A percentile compares a stretch with the other conserved stretches of the same genome.
Evolutionary conservation across 2,888 invertebrate species (phyloP).

Genomic region (Dicycla oo): DNA sequence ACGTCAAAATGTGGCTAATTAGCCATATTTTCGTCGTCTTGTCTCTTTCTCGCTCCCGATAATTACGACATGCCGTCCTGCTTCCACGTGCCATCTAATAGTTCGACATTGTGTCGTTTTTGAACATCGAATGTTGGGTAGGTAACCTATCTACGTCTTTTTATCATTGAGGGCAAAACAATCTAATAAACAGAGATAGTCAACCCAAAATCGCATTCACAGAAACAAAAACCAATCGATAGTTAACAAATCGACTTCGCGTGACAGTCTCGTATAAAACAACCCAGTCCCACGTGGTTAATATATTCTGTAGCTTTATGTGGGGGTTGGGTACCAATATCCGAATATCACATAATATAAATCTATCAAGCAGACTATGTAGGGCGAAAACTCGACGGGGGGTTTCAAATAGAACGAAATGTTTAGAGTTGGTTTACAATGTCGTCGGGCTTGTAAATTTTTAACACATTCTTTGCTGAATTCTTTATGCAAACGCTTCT

Average conservation of each 20-base stretch:
- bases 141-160: no score
- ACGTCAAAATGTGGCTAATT: no score
- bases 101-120: no score
- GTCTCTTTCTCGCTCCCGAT: no score
- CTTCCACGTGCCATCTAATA: no score
- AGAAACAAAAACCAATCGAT: slow-evolving; percentile 57
- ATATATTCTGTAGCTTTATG: slow-evolving; percentile 55
- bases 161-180: no score
- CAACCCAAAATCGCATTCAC: slow-evolving; percentile 33
- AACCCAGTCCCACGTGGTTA: slow-evolving; percentile 44
- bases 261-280: slow-evolving; percentile 52
- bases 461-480: no score
- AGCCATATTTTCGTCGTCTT: no score
- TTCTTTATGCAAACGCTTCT: no score
- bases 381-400: slow-evolving; percentile 16
- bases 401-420: slow-evolving; percentile 10
- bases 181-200: slow-evolving; percentile 19
- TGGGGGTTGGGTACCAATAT: slow-evolving; percentile 34
- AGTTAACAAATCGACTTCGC: slow-evolving; percentile 45
- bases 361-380: slow-evolving; percentile 42
- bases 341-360: slow-evolving; percentile 56
- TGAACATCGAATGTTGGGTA: no score
- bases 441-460: not conserved
- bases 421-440: not conserved
- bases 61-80: no score